Conservation (phyloP, 2,113 vertebrate genomes). For the Paramisgurnus dabryanus region DNA sequence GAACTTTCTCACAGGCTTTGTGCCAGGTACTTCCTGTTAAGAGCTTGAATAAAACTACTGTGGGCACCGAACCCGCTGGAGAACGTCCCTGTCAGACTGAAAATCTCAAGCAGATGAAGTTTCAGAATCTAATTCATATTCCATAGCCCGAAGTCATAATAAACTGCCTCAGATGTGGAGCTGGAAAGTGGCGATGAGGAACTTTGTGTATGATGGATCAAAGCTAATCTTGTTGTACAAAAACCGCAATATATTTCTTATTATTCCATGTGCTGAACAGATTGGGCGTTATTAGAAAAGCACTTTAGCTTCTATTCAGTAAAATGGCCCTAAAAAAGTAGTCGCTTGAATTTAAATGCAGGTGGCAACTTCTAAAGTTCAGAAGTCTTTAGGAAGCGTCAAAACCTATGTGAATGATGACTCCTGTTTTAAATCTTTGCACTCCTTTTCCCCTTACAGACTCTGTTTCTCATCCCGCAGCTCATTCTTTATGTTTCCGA, state of each 20-base stretch:
- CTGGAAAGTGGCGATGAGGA: constrained; percentile 48
- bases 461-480: constrained; percentile 20
- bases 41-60: constrained; percentile 26
- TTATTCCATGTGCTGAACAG: constrained; percentile 51
- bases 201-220: constrained; percentile 53
- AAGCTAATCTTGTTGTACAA: constrained; percentile 51
- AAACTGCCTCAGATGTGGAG: constrained; percentile 44
- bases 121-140: constrained; percentile 53
- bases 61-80: constrained; percentile 27
- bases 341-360: constrained; percentile 25
- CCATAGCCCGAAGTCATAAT: constrained; percentile 49
- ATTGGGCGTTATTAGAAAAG: constrained; percentile 41
- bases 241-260: constrained; percentile 52
- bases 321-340: constrained; percentile 7
- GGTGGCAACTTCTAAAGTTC: constrained; percentile 12
- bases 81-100: constrained; percentile 42
- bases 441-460: constrained; percentile 25
- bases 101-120: constrained; percentile 40
- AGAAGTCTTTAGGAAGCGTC: neutral
- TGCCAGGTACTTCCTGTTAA: constrained; percentile 38
- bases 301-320: constrained; percentile 39
- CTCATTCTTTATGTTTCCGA: constrained; percentile 52
- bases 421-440: too few relatives aligned
- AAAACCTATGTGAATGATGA: neutral
- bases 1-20: constrained; percentile 30